Conservation (phyloP, 2,888 invertebrate genomes). For the Drosophila merina region DNA sequence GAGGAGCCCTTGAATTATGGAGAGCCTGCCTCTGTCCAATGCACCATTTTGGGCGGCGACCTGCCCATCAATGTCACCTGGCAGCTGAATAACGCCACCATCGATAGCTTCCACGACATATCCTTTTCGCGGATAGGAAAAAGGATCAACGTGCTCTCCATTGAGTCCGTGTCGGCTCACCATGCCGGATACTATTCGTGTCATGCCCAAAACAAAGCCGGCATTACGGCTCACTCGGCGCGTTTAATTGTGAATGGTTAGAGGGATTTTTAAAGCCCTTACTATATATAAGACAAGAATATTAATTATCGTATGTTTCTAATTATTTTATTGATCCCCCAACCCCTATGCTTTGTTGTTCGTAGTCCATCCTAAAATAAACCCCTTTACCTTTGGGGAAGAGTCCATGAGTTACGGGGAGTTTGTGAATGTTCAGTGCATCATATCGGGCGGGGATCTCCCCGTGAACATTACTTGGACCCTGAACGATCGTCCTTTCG, state of each 20-base stretch:
- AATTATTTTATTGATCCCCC: slow-evolving; percentile 14
- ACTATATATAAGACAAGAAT: background rate
- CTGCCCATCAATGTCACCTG: slow-evolving; percentile 87
- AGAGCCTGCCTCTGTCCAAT: slow-evolving; percentile 86
- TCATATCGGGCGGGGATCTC: slow-evolving; percentile 85
- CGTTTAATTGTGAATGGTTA: slow-evolving; percentile 87
- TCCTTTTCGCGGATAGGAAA: slow-evolving; percentile 86
- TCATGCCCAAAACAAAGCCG: slow-evolving; percentile 88
- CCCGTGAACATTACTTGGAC: slow-evolving; percentile 87
- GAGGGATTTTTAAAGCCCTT: slow-evolving; percentile 12
- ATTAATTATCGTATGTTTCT: background rate
- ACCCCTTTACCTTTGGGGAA: slow-evolving; percentile 90
- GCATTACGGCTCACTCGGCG: slow-evolving; percentile 86
- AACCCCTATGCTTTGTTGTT: slow-evolving; percentile 8
- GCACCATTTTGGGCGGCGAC: slow-evolving; percentile 87
- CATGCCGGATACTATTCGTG: slow-evolving; percentile 90
- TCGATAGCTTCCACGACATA: slow-evolving; percentile 84
- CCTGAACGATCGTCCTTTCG: slow-evolving; percentile 85
- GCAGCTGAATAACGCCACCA: slow-evolving; percentile 85
- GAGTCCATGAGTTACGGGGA: slow-evolving; percentile 89
- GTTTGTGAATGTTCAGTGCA: slow-evolving; percentile 85
- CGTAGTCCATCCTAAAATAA: slow-evolving; percentile 85
- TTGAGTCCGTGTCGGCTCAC: slow-evolving; percentile 85
- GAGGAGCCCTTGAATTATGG: slow-evolving; percentile 87
- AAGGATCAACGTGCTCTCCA: slow-evolving; percentile 87